phyloP scores from a whole-genome alignment of 2,113 vertebrate genomes.

The Toxotes jaculatrix region DNA sequence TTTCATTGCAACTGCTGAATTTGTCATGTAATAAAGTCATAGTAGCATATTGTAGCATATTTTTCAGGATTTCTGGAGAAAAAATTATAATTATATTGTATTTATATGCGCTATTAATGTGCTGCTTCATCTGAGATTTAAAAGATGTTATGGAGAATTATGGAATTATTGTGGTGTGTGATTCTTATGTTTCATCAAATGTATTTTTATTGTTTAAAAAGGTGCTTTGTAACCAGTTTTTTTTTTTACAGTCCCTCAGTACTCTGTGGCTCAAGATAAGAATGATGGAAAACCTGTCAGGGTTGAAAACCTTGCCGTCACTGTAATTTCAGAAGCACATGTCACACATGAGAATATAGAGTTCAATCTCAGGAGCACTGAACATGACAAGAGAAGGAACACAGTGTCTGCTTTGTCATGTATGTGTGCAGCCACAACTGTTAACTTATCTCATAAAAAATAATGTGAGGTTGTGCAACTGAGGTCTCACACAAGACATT shows the following conservation, averaged over 20 bases:
- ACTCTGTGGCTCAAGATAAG: background rate
- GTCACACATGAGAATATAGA: too few relatives aligned
- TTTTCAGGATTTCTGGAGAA: background rate
- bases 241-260: background rate
- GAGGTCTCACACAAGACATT: slow-evolving; percentile 3
- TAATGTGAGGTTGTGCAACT: background rate
- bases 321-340: background rate
- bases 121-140: slow-evolving; percentile 9
- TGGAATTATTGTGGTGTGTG: background rate
- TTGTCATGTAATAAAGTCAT: background rate
- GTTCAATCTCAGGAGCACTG: slow-evolving; percentile 4
- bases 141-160: background rate
- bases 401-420: background rate
- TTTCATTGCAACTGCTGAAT: background rate
- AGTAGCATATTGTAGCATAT: background rate
- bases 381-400: background rate
- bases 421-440: slow-evolving; percentile 2
- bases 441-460: slow-evolving; percentile 23
- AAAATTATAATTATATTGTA: background rate
- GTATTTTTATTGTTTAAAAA: slow-evolving; percentile 5
- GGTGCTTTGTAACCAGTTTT: background rate
- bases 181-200: background rate
- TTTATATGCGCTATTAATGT: slow-evolving; percentile 25
- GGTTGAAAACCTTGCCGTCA: background rate
- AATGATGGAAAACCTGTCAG: background rate